These are phyloP conservation scores for Geotrupes spiniger DNA, from an alignment of 2,888 invertebrate genomes.

Conservation along the genomic window DNA sequence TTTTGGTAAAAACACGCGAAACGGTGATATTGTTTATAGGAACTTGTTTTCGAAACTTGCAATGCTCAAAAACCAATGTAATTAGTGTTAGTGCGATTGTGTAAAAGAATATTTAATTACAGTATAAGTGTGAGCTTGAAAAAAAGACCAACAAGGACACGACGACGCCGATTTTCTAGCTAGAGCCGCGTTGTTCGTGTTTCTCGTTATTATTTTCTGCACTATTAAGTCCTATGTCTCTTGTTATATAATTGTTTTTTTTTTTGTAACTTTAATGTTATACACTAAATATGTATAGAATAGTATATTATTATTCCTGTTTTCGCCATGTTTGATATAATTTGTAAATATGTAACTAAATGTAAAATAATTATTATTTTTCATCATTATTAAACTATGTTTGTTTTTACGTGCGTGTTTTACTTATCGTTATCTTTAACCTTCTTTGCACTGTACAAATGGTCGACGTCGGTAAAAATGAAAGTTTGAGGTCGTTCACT, in stretches of 20 bases:
- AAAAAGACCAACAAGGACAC: conserved; percentile 12
- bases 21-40: not conserved
- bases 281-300: conserved; percentile 22
- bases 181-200: too few relatives aligned
- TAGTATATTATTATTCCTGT: conserved; percentile 35
- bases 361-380: conserved; percentile 45
- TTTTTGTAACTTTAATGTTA: conserved; percentile 27
- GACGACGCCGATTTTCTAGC: not conserved
- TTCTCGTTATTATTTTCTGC: conserved; percentile 6
- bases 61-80: not conserved
- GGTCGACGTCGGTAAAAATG: too few relatives aligned
- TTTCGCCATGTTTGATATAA: conserved; percentile 44
- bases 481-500: too few relatives aligned
- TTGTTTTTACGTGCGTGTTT: conserved; percentile 38
- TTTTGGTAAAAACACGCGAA: not conserved
- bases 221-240: conserved; percentile 9
- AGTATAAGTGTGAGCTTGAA: conserved; percentile 14
- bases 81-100: not conserved
- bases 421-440: not conserved
- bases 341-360: conserved; percentile 48
- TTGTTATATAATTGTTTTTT: conserved; percentile 27
- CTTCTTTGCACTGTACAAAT: too few relatives aligned
- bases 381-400: conserved; percentile 45
- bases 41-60: not conserved
- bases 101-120: conserved; percentile 11